Evolutionary conservation across 1,140 invertebrate genomes (phyloP).

Genomic region (Diuraphis noxia): DNA sequence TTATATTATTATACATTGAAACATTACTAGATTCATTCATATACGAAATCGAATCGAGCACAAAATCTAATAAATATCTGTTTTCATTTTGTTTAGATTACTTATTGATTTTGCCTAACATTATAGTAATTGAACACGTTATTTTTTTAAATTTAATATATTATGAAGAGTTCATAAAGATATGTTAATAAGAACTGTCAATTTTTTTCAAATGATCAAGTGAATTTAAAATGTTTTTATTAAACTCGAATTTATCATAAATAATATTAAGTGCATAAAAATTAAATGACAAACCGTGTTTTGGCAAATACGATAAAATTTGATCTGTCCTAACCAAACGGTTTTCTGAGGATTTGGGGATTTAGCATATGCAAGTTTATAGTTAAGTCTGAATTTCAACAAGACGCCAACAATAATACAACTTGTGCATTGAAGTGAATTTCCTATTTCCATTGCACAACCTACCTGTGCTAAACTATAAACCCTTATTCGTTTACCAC

Average conservation of each 20-base stretch:
- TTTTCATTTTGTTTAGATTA: neutral
- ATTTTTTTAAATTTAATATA: neutral
- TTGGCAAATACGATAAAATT: neutral
- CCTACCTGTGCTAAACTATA: neutral
- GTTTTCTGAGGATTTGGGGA: neutral
- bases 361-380: neutral
- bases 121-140: neutral
- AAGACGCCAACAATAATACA: conserved; percentile 3
- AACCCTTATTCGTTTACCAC: neutral
- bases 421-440: neutral
- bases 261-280: neutral
- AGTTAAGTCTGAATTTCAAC: neutral
- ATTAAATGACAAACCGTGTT: neutral
- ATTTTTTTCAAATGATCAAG: too few species aligned
- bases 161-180: neutral
- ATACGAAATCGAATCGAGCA: neutral
- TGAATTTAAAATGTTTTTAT: neutral
- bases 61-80: neutral
- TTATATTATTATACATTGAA: neutral
- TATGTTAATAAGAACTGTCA: too few species aligned
- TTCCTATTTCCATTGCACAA: neutral
- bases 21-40: neutral
- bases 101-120: neutral
- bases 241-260: neutral
- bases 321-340: neutral